Evolutionary conservation across 2,888 invertebrate species (phyloP), one percentile per base, ranked within the genome.

Genomic region (Tenthredo notha): DNA sequence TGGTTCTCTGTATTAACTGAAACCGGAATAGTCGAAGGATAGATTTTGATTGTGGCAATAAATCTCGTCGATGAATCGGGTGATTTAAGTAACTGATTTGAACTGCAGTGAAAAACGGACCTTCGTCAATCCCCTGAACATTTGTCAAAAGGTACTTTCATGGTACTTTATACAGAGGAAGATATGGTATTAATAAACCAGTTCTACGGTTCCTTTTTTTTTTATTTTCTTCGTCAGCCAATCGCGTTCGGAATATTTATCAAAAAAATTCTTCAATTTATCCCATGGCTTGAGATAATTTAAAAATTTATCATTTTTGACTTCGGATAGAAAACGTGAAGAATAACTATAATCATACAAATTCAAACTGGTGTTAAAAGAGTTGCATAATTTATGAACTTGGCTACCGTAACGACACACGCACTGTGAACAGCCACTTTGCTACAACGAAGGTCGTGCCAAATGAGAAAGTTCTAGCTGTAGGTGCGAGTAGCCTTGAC

Each of bases 21-120:
- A 70, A 1, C 18, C 15, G 67, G 67, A 37, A 70, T 33, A 70
- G 40, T 43, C 43, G 74, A 47, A 47, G 37, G 70, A 70, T 70
- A 70, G 70, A 37, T 70, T 70, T 70, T 70, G 70, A 70, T 70
- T 70, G 70, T 70, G n/a, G 70, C 70, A 70, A 70, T 70, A 70
- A 70, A 70, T 70, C n/a, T 12, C n/a, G 33, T 37, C 37, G 37
- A 18, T 29, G 70, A 70, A 70, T 70, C 70, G 70, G 37, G 70
- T 37, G 29, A 37, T 70, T 70, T 37, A 37, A 70, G 74, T 74
- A 43, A 74, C 74, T 74, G 40, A 43, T 74, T 74, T 21, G 40
- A 43, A 43, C 74, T 43, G 43, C 74, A 43, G 25, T 74, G 74
- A 40, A 74, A 43, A 74, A 74, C 74, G 74, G 40, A 43, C 74